Conservation (phyloP, 92 coral and sea anemone genomes). For the Nematostella vectensis region DNA sequence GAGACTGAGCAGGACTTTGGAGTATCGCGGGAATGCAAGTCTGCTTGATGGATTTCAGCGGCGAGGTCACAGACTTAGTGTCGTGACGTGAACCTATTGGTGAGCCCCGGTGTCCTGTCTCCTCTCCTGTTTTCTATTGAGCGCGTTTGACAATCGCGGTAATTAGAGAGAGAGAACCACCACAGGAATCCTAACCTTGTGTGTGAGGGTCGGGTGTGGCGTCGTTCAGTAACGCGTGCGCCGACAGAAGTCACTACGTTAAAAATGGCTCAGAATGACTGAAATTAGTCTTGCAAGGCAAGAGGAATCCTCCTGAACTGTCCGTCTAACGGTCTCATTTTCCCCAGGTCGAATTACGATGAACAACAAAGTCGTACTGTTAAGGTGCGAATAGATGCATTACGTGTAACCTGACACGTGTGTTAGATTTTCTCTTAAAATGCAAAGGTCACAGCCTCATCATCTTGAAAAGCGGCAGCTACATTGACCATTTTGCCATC, state of each 20-base stretch:
- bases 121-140: conserved; percentile 4
- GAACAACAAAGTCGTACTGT: conserved; percentile 34
- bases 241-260: too few relatives aligned
- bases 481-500: too few relatives aligned
- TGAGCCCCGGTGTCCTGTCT: not conserved
- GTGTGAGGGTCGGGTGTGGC: not conserved
- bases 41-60: conserved; percentile 7
- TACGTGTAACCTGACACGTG: conserved; percentile 19
- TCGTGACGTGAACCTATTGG: conserved; percentile 27
- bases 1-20: not conserved
- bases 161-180: conserved; percentile 11
- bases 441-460: too few relatives aligned
- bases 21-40: not conserved
- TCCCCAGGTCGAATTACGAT: conserved; percentile 19
- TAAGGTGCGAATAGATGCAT: conserved; percentile 32
- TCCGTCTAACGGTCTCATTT: conserved; percentile 19
- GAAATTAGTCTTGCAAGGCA: too few relatives aligned
- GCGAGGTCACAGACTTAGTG: conserved; percentile 14
- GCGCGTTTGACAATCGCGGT: conserved; percentile 15
- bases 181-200: not conserved
- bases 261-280: too few relatives aligned
- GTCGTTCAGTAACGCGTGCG: too few relatives aligned
- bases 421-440: too few relatives aligned
- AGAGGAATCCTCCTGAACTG: too few relatives aligned
- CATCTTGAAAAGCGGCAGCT: too few relatives aligned